These are phyloP conservation scores for Lordiphosa fenestrarum DNA, from an alignment of 2,888 invertebrate genomes.

Conservation along the genomic window DNA sequence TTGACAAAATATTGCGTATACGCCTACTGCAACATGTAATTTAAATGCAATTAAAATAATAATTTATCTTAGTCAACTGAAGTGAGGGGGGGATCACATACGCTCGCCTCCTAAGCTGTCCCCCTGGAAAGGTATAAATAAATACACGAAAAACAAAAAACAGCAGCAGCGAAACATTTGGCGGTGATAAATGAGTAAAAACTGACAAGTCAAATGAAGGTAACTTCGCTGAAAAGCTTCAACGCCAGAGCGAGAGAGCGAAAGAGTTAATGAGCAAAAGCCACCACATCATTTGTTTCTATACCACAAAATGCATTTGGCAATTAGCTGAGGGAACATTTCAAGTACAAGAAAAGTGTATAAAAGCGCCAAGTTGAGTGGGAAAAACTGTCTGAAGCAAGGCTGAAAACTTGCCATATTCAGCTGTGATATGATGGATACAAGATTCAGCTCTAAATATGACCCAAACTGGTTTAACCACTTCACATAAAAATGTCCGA, in stretches of 20 bases:
- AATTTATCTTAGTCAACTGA: slow-evolving; percentile 67
- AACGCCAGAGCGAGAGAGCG: slow-evolving; percentile 2
- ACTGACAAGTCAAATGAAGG: slow-evolving; percentile 70
- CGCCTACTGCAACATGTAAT: slow-evolving; percentile 58
- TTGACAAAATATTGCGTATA: slow-evolving; percentile 54
- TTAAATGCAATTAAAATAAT: slow-evolving; percentile 75
- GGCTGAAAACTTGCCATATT: too few species aligned
- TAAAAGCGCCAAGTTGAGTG: background rate
- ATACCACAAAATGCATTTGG: slow-evolving; percentile 32
- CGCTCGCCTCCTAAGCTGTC: slow-evolving; percentile 26
- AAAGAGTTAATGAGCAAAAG: background rate
- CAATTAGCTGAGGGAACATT: slow-evolving; percentile 47
- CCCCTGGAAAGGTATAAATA: slow-evolving; percentile 35
- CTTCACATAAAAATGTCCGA: too few species aligned
- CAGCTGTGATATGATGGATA: too few species aligned
- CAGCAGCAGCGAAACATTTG: slow-evolving; percentile 32
- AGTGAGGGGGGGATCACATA: slow-evolving; percentile 39
- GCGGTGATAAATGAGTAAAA: slow-evolving; percentile 58
- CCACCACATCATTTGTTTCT: slow-evolving; percentile 53
- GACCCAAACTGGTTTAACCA: too few species aligned
- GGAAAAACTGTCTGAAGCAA: background rate
- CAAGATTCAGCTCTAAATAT: too few species aligned
- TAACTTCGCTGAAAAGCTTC: slow-evolving; percentile 6
- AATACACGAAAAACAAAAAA: slow-evolving; percentile 17
- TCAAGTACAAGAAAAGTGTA: background rate